Evolutionary conservation across 2,888 invertebrate species (phyloP), one percentile per base, ranked within the genome.

Genomic region (Apamea monoglypha): DNA sequence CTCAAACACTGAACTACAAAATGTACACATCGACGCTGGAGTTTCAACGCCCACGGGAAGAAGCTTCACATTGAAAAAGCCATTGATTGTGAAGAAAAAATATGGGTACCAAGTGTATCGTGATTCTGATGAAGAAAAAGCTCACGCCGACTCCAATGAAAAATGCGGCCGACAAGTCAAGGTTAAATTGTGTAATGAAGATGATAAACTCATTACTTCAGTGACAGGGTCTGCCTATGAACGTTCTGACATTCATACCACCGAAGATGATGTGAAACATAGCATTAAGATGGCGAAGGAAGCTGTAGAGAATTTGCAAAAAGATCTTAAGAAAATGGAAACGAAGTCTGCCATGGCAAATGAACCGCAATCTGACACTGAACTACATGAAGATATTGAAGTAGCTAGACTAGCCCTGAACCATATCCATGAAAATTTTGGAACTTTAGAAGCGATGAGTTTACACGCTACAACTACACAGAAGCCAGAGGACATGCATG

Each of bases 241-340:
- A 77, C 89, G 90, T 21, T 59, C 36, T 40, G 83, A 90, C 10
- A 86, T 86, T 32, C 87, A 90, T 63, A 85, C 90, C 59, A 89
- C 92, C 3, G 93, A 95, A 78, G 92, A 92, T 59, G 94, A 95
- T 66, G 93, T 96, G 89, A 93, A 95, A 86, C 91, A 93, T n/a
- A 96, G 93, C 80, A 94, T 96, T 75, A 92, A 92, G 78, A 92
- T 94, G 91, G 96, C 96, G 29, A 96, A 95, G 84, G 94, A 95
- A 91, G 96, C 96, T 3, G 94, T 96, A n/a, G 94, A 96, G 86
- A 93, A 92, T 77, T 88, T 96, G 47, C 95, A 96, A 87, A 92
- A 91, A 36, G 94, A 96, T 81, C 86, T 96, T 56, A 89, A 92
- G 74, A 93, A 91, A 83, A 93, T 93, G 61, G 94, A 96, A 76